Evolutionary conservation across 2,888 invertebrate species (phyloP).

Genomic region (Scelioninae gen. 1): DNA sequence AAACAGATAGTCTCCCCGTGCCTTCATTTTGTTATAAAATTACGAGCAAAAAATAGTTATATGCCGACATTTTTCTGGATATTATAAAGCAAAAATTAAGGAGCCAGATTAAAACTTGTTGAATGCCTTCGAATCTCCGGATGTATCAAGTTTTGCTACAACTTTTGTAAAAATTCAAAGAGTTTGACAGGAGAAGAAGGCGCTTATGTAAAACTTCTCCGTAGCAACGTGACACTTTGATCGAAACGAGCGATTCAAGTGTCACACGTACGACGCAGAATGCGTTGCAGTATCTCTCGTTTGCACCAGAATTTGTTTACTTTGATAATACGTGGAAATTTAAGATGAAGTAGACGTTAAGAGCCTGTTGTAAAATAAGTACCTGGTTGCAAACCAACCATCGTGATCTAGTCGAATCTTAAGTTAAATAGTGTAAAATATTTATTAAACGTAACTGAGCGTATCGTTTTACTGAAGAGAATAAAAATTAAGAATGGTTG

Average conservation of each 20-base stretch:
- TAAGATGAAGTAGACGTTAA: slow-evolving; percentile 72
- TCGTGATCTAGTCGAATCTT: slow-evolving; percentile 83
- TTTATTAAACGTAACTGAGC: slow-evolving; percentile 29
- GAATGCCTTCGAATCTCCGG: slow-evolving; percentile 10
- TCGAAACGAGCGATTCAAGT: too few species aligned
- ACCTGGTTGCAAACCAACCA: slow-evolving; percentile 80
- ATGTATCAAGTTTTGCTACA: slow-evolving; percentile 1
- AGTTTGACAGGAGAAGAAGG: slow-evolving; percentile 10
- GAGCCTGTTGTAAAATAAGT: slow-evolving; percentile 79
- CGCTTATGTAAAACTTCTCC: neutral
- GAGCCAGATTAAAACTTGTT: too few species aligned
- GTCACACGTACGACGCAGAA: too few species aligned
- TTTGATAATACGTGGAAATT: slow-evolving; percentile 47
- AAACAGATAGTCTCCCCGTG: neutral
- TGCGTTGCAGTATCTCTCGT: too few species aligned
- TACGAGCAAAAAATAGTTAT: too few species aligned
- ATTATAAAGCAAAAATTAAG: too few species aligned
- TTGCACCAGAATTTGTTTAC: slow-evolving; percentile 50
- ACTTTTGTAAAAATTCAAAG: neutral
- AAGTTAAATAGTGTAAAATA: slow-evolving; percentile 73
- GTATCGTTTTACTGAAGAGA: slow-evolving; percentile 25
- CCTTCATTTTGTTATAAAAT: too few species aligned
- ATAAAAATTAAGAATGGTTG: slow-evolving; percentile 32
- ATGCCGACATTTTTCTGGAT: too few species aligned
- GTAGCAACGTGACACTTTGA: neutral